Base-by-base conservation (phyloP, 2,113 vertebrate genomes). In the Ceratotherium simum region DNA sequence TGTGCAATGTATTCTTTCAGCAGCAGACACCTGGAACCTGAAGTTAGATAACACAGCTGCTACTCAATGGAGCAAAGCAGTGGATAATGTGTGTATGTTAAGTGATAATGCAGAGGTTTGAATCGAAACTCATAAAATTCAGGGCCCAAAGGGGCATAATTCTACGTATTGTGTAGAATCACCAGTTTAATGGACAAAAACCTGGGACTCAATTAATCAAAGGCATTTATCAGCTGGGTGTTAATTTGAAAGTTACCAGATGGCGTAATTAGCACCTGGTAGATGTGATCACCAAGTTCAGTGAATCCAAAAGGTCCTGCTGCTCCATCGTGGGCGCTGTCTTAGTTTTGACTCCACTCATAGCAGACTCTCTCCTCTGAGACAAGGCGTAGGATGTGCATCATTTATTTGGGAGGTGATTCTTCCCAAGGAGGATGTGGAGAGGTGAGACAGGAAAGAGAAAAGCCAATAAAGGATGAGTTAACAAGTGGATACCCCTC, bases 221-320 rank as follows among this genome's bases (percentile, higher is more conserved):
- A 48, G 7, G 58, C 10, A 11, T 4, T 42, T 62, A 11, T 11
- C 42, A 20, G 11, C 60, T 23, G 54, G 20, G 39, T 3, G 1
- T 31, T 60, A 9, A 36, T 51, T 51, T 5, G 33, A n/a, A 29
- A 36, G 51, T 29, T 20, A 29, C 78, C 20, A 0, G 6, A 13
- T 0, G 36, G 42, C 7, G 25, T 0, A 3, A 2, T 1, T 0
- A 9, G 13, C 2, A 3, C 12, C n/a, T 8, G 3, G 6, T 9
- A 8, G 42, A 3, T 10, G 2, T 5, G 39, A 29, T 31, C 54
- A 17, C 1, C 4, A 9, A 9, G 42, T 13, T 42, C 31, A 16
- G 14, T 0, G 14, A n/a, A 17, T 29, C 6, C 8, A 21, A 17
- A 46, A 6, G 42, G 7, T 42, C 23, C 27, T 36, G 11, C 13